Percentiles rank a stretch among this genome's conserved stretches.
phyloP scores from a whole-genome alignment of 2,888 invertebrate species.

The Myathropa florea region DNA sequence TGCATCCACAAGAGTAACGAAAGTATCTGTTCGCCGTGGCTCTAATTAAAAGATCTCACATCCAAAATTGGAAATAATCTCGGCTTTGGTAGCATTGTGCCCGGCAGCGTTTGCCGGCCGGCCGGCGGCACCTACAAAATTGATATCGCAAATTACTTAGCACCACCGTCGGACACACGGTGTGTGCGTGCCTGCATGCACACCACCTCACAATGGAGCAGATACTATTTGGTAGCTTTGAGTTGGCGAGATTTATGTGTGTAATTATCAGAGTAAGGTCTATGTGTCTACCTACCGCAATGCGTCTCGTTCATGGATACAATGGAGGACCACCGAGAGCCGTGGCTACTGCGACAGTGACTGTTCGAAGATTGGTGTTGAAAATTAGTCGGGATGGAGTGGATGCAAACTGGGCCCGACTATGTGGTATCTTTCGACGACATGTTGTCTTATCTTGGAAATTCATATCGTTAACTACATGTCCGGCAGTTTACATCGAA shows the following conservation, averaged over 20 bases:
- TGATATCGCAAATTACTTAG: slow-evolving; percentile 58
- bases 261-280: slow-evolving; percentile 40
- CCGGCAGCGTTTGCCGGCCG: not conserved
- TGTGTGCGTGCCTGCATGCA: not conserved
- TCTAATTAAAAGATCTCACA: slow-evolving; percentile 36
- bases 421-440: slow-evolving; percentile 36
- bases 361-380: slow-evolving; percentile 45
- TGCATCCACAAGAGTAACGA: not conserved
- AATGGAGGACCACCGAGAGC: slow-evolving; percentile 33
- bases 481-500: slow-evolving; percentile 35
- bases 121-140: slow-evolving; percentile 28
- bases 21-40: not conserved
- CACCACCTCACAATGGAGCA: not conserved
- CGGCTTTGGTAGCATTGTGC: not conserved
- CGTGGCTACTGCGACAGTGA: not conserved
- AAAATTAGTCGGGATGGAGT: slow-evolving; percentile 55
- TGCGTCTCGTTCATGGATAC: not conserved
- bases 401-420: not conserved
- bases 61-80: slow-evolving; percentile 5
- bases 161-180: slow-evolving; percentile 3
- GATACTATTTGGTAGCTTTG: slow-evolving; percentile 35
- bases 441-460: slow-evolving; percentile 51
- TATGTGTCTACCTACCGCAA: slow-evolving; percentile 1
- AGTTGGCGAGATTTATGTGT: slow-evolving; percentile 53
- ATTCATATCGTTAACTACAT: slow-evolving; percentile 49